Evolutionary conservation across 2,888 invertebrate genomes (phyloP).

Genomic region (Agrotis clavis): DNA sequence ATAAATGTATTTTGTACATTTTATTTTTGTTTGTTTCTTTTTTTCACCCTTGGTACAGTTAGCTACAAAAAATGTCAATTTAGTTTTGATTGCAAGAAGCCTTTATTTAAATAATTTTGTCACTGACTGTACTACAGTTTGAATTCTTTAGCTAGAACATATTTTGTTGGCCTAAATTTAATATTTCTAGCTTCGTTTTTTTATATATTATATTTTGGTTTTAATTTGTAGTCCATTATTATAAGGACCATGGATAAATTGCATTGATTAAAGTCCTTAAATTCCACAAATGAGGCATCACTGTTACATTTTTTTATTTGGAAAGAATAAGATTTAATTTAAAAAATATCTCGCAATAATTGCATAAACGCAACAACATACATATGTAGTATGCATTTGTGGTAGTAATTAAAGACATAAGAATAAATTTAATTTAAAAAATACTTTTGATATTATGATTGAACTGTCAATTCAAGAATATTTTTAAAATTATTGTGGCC

Average conservation of each 20-base stretch:
- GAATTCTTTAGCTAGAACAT: neutral
- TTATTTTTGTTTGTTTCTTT: constrained; percentile 76
- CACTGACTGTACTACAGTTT: neutral
- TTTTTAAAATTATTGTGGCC: too few relatives aligned
- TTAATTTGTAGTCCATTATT: neutral
- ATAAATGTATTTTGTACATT: constrained; percentile 87
- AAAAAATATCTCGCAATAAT: too few relatives aligned
- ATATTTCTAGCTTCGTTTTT: too few relatives aligned
- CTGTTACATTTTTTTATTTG: neutral
- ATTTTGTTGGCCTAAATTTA: neutral
- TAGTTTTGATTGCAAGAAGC: neutral
- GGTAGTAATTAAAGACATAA: too few relatives aligned
- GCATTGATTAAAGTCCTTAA: neutral
- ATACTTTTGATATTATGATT: too few relatives aligned
- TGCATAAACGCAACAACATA: too few relatives aligned
- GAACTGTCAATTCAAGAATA: too few relatives aligned
- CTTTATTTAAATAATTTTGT: neutral
- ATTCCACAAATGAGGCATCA: neutral
- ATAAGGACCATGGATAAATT: neutral
- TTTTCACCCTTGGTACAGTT: constrained; percentile 49
- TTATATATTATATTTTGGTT: too few relatives aligned
- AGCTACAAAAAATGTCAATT: neutral
- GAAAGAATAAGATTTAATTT: too few relatives aligned
- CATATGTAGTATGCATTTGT: too few relatives aligned
- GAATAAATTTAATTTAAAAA: too few relatives aligned